Evolutionary conservation across 2,113 vertebrate genomes (phyloP).

Genomic region (Rhineura floridana): DNA sequence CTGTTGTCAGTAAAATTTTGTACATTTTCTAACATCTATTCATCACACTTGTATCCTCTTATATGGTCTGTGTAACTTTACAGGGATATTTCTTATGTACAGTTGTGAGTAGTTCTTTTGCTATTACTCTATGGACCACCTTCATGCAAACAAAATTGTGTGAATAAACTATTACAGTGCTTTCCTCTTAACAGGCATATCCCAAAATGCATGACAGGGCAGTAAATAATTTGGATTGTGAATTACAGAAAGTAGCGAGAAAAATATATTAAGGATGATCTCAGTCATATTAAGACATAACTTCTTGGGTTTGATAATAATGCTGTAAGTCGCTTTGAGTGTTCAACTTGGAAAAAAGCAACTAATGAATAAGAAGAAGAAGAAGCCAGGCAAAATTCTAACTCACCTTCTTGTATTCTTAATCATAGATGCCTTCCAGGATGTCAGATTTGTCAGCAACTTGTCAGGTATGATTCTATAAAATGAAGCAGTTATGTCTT

Average conservation of each 20-base stretch:
- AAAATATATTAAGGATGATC: neutral
- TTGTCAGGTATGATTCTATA: conserved; percentile 85
- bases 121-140: neutral
- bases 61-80: neutral
- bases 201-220: neutral
- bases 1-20: neutral
- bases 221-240: neutral
- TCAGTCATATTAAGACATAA: neutral
- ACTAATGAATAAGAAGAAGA: too few species aligned
- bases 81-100: neutral
- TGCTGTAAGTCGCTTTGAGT: too few species aligned
- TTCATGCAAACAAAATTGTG: neutral
- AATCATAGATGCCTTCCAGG: conserved; percentile 96
- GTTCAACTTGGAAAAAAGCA: too few species aligned
- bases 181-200: neutral
- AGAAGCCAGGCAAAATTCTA: neutral
- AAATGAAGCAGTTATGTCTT: conserved; percentile 19
- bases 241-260: neutral
- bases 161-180: neutral
- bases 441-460: conserved; percentile 99
- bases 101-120: neutral
- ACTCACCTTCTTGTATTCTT: conserved; percentile 39
- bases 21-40: neutral
- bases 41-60: neutral
- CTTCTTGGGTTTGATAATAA: neutral